Evolutionary conservation across 2,797 vertebrate species (phyloP).

Genomic region (Etheostoma perlongum): DNA sequence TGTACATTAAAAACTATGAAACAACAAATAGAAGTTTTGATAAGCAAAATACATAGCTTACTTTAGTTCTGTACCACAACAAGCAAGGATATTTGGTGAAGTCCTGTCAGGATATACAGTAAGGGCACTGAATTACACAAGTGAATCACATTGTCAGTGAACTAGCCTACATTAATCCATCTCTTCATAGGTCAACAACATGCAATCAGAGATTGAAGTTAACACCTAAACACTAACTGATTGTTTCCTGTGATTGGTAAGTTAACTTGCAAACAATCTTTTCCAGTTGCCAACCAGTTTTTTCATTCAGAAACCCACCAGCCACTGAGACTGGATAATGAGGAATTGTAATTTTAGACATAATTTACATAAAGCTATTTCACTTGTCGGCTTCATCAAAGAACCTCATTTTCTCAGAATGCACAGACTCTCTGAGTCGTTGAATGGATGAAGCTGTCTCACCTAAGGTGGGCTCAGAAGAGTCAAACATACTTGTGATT

Average conservation of each 20-base stretch:
- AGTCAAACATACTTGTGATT: slow-evolving; percentile 69
- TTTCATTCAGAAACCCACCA: background rate
- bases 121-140: slow-evolving; percentile 41
- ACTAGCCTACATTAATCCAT: slow-evolving; percentile 10
- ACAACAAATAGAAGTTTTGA: slow-evolving; percentile 21
- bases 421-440: slow-evolving; percentile 81
- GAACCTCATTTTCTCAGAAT: slow-evolving; percentile 86
- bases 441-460: slow-evolving; percentile 81
- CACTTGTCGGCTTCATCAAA: slow-evolving; percentile 79
- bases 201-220: slow-evolving; percentile 32
- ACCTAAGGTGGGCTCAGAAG: slow-evolving; percentile 73
- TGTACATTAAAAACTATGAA: slow-evolving; percentile 50
- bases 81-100: slow-evolving; percentile 55
- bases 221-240: slow-evolving; percentile 13
- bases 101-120: slow-evolving; percentile 30
- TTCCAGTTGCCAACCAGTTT: slow-evolving; percentile 15
- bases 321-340: background rate
- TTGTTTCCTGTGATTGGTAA: slow-evolving; percentile 14
- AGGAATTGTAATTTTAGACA: background rate
- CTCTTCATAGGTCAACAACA: slow-evolving; percentile 45
- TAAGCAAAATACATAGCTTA: slow-evolving; percentile 45
- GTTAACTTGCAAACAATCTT: slow-evolving; percentile 10
- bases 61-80: slow-evolving; percentile 37
- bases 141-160: slow-evolving; percentile 34
- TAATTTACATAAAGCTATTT: slow-evolving; percentile 13